Conservation (phyloP, 2,113 vertebrate genomes). For the human (Homo sapiens) region DNA sequence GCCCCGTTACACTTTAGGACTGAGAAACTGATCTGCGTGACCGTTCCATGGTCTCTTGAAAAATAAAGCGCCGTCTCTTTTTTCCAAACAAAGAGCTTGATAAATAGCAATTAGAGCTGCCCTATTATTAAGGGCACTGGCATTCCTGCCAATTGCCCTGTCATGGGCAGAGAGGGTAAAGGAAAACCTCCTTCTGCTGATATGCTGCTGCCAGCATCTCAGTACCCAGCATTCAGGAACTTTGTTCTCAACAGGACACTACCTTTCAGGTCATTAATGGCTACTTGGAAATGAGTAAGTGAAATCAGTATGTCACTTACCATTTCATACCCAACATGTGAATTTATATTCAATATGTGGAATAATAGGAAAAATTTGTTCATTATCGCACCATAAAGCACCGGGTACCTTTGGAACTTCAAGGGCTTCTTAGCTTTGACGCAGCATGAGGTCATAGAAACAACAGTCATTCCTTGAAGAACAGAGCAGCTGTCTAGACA, state of each 20-base stretch:
- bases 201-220: not conserved
- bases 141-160: not conserved
- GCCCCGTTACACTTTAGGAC: not conserved
- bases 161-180: not conserved
- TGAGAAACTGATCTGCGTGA: not conserved
- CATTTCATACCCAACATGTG: not conserved
- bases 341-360: not conserved
- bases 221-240: not conserved
- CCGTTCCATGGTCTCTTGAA: not conserved
- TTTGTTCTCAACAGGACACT: not conserved
- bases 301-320: not conserved
- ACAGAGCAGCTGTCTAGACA: not conserved
- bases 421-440: not conserved
- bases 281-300: conserved; percentile 9
- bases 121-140: not conserved
- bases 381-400: not conserved
- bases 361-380: not conserved
- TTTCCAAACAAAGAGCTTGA: not conserved
- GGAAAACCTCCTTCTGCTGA: not conserved
- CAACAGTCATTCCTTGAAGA: not conserved
- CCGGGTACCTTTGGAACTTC: not conserved
- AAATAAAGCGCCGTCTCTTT: not conserved
- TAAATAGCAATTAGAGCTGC: not conserved
- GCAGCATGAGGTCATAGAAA: not conserved
- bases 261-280: not conserved